phyloP scores from a whole-genome alignment of 2,797 vertebrate genomes.

The Gymnothorax javanicus region DNA sequence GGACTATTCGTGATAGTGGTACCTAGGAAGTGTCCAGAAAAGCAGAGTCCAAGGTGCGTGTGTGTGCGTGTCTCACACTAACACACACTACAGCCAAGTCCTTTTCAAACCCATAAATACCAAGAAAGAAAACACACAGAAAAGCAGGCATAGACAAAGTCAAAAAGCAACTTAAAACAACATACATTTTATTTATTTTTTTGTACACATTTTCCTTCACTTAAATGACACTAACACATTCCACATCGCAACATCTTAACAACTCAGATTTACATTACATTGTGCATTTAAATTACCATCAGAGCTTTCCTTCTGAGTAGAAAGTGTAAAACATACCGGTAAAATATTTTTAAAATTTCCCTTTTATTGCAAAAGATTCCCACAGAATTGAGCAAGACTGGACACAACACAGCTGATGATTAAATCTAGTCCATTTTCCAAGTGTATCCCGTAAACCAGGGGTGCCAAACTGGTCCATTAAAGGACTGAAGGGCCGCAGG shows the following conservation, averaged over 20 bases:
- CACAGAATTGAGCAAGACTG: constrained; percentile 1
- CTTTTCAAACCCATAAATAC: too few relatives aligned
- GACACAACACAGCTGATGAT: constrained; percentile 6
- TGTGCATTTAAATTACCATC: constrained; percentile 32
- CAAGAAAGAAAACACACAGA: background rate
- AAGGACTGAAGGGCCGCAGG: too few relatives aligned
- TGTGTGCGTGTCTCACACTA: too few relatives aligned
- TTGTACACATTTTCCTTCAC: constrained; percentile 36
- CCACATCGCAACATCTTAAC: constrained; percentile 48
- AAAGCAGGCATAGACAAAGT: background rate
- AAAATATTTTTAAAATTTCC: constrained; percentile 56
- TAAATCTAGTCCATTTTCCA: background rate
- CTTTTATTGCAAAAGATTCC: constrained; percentile 25
- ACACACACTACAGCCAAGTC: too few relatives aligned
- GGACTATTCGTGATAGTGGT: background rate
- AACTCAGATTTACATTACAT: constrained; percentile 28
- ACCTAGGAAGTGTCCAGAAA: too few relatives aligned
- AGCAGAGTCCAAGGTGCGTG: too few relatives aligned
- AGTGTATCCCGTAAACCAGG: background rate
- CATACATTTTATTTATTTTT: background rate
- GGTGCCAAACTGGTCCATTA: too few relatives aligned
- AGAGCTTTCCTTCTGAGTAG: constrained; percentile 40
- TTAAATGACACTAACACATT: constrained; percentile 59
- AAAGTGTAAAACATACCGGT: constrained; percentile 58
- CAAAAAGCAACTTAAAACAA: background rate